Conservation (phyloP, 2,113 vertebrate species). For the Spermophilus dauricus region DNA sequence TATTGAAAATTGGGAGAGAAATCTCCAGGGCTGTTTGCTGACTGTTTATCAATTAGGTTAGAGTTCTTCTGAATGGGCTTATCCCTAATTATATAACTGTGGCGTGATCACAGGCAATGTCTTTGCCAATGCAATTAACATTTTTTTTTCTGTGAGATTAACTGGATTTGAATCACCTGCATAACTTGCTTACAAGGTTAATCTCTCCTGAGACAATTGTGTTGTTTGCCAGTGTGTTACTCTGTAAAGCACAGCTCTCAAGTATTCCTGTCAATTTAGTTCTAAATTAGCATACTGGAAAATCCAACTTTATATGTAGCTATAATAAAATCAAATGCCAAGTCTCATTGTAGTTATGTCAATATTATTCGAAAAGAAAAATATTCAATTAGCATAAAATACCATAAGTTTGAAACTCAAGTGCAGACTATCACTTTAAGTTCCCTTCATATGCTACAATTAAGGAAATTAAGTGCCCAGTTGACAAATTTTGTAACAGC, state of each 20-base stretch:
- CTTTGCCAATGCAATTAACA: conserved; percentile 89
- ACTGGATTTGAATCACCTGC: conserved; percentile 90
- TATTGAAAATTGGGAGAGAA: conserved; percentile 69
- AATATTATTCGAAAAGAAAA: conserved; percentile 72
- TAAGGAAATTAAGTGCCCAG: conserved; percentile 76
- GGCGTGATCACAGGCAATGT: conserved; percentile 84
- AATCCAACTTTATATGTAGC: conserved; percentile 22
- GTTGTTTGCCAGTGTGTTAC: conserved; percentile 71
- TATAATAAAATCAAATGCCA: conserved; percentile 60
- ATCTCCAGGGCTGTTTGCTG: conserved; percentile 74
- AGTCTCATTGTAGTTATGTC: conserved; percentile 61
- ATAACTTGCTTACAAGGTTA: conserved; percentile 87
- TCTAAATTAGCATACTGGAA: conserved; percentile 67
- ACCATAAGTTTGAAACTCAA: conserved; percentile 77
- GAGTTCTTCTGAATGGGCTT: conserved; percentile 76
- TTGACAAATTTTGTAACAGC: conserved; percentile 67
- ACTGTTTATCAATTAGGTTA: conserved; percentile 82
- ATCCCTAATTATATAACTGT: conserved; percentile 87
- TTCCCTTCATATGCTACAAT: conserved; percentile 75
- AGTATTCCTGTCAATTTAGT: conserved; percentile 75
- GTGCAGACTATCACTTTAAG: conserved; percentile 54
- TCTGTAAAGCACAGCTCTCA: conserved; percentile 76
- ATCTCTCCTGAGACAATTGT: conserved; percentile 85
- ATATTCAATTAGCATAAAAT: conserved; percentile 65
- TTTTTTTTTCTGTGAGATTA: conserved; percentile 86